Evolutionary conservation across 2,888 invertebrate genomes (phyloP), one percentile per base, ranked within the genome.

Genomic region (Drosophila greeni): DNA sequence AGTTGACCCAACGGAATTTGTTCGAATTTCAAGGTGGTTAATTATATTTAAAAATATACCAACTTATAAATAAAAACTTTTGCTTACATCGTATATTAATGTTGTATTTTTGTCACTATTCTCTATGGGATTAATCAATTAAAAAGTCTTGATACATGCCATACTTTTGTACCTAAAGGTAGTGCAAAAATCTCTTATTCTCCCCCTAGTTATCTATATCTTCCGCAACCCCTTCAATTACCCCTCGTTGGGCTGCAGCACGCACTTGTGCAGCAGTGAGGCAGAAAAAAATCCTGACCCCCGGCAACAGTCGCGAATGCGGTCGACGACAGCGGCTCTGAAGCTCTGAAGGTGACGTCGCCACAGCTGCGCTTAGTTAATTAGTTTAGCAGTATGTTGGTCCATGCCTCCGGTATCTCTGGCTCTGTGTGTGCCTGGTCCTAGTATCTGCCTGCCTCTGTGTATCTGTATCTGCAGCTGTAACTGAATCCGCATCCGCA

Each of bases 341-440:
- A 65, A 65, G 43, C 64, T 66, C 33, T 54, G 51, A 65, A 65
- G 57, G 48, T 66, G 66, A 48, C 66, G 66, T 68, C 33, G 68
- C 65, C 78, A 59, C 62, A 76, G 74, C 69, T 73, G 76, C 69
- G 79, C 81, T 80, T 81, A 80, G 79, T 81, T 80, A 80, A 80
- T 80, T 80, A 81, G 79, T 80, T 80, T 80, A 81, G 79, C 74
- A 79, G 73, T 74, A 66, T 73, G 73, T 64, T 59, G 56, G 56
- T 62, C 54, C 29, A 5, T 18, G 29, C 29, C 29, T 29, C 43
- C 23, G 48, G 42, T 56, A 40, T 42, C 57, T 39, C 42, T 37
- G 52, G 31, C 34, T 43, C n/a, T n/a, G n/a, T n/a, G 47, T 43
- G 52, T 51, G 26, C 40, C 57, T 29, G 55, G 40, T 18, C 29